Percentiles rank a stretch among this genome's conserved stretches.
Conservation (phyloP, 1,140 invertebrate species). For the Uloborus diversus region DNA sequence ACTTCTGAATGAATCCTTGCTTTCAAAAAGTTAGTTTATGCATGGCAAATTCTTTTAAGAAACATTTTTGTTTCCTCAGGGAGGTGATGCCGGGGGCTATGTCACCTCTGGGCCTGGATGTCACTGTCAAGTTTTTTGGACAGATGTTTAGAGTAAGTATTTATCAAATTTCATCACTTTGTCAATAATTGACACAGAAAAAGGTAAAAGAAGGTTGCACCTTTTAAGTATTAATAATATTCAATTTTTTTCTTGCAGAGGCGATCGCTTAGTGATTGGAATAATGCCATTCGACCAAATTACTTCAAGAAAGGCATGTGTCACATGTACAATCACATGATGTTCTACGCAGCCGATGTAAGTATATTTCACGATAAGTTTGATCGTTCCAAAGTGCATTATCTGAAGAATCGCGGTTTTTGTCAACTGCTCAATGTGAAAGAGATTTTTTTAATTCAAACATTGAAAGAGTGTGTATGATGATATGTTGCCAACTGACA, state of each 20-base stretch:
- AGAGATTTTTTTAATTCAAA: neutral
- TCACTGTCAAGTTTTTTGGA: slow-evolving; percentile 3
- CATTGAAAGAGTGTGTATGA: neutral
- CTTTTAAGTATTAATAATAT: neutral
- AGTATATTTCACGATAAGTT: neutral
- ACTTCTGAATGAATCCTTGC: neutral
- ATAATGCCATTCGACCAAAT: neutral
- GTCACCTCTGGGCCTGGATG: slow-evolving; percentile 4
- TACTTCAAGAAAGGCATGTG: neutral
- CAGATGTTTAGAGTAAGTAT: neutral
- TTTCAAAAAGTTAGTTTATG: neutral
- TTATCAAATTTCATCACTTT: neutral
- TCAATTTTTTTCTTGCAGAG: neutral
- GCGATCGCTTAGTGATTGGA: neutral
- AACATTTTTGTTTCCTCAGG: neutral
- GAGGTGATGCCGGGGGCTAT: slow-evolving; percentile 25
- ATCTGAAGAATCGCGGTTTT: neutral
- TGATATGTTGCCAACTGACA: neutral
- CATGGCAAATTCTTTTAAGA: neutral
- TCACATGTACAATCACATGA: neutral
- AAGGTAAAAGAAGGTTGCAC: too few species aligned
- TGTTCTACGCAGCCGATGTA: slow-evolving; percentile 21
- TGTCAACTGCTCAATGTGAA: neutral
- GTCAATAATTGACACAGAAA: neutral
- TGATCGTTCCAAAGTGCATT: neutral